phyloP scores from a whole-genome alignment of 2,797 vertebrate genomes.

The Pantherophis vulpinus region DNA sequence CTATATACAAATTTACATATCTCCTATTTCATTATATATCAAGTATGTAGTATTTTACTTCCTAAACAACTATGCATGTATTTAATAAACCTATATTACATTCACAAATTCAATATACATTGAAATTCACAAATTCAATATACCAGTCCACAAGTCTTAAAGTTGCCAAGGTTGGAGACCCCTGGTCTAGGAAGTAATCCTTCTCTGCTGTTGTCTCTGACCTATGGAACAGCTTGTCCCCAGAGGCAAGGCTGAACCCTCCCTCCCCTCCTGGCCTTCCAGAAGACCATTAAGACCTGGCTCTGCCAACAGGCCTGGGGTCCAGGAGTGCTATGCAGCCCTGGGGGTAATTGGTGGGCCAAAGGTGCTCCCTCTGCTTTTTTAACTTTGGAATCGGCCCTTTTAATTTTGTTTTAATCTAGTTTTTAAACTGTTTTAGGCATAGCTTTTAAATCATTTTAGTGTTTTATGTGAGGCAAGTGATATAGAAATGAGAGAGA shows the following conservation, averaged over 20 bases:
- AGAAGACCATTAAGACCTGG: neutral
- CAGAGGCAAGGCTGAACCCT: neutral
- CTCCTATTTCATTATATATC: too few species aligned
- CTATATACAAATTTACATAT: too few species aligned
- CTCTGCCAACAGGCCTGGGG: neutral
- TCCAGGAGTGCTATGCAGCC: neutral
- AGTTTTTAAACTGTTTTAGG: neutral
- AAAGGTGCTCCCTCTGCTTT: neutral
- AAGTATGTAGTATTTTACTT: too few species aligned
- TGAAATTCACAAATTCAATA: too few species aligned
- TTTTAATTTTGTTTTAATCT: neutral
- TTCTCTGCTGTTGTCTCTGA: neutral
- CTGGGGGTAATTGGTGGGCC: neutral
- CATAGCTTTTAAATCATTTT: neutral
- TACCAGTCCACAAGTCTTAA: too few species aligned
- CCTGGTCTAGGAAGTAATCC: neutral
- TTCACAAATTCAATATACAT: too few species aligned
- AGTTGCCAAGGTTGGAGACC: too few species aligned
- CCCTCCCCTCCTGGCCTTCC: neutral
- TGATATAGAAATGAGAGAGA: neutral
- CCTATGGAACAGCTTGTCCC: neutral
- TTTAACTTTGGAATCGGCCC: neutral
- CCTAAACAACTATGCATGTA: too few species aligned
- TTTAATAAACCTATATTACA: too few species aligned
- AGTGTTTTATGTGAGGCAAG: neutral